Evolutionary conservation across 2,797 vertebrate genomes (phyloP).

Genomic region (Rhinophrynus dorsalis): DNA sequence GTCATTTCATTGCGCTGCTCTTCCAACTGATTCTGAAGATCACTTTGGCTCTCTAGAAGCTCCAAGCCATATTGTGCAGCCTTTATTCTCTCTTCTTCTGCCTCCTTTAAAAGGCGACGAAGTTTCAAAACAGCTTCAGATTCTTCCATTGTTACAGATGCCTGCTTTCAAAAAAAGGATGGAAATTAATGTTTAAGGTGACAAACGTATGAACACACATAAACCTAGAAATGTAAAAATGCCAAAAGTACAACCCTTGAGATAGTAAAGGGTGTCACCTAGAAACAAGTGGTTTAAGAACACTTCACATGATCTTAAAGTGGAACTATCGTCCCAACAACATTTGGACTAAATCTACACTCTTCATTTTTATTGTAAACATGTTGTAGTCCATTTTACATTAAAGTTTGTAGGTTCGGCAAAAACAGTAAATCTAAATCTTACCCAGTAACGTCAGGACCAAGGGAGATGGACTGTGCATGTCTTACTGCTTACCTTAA

Average conservation of each 20-base stretch:
- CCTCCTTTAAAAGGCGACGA: slow-evolving; percentile 62
- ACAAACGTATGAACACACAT: background rate
- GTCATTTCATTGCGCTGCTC: slow-evolving; percentile 83
- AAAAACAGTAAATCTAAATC: too few species aligned
- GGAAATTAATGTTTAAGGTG: too few species aligned
- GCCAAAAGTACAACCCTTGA: background rate
- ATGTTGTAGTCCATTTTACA: too few species aligned
- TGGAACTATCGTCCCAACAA: too few species aligned
- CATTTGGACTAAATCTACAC: too few species aligned
- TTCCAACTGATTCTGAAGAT: slow-evolving; percentile 85
- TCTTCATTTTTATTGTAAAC: background rate
- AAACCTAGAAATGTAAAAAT: background rate
- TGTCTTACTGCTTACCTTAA: too few species aligned
- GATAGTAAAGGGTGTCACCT: background rate
- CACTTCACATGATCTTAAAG: background rate
- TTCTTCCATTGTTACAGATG: slow-evolving; percentile 14
- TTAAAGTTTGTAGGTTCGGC: too few species aligned
- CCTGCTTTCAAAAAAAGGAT: background rate
- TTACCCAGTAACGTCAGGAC: too few species aligned
- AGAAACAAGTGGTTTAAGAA: background rate
- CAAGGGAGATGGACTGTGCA: too few species aligned
- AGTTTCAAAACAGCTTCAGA: slow-evolving; percentile 20
- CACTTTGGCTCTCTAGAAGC: slow-evolving; percentile 82
- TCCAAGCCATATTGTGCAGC: slow-evolving; percentile 88
- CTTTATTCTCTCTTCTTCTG: slow-evolving; percentile 78